Evolutionary conservation across 1,140 invertebrate species (phyloP).

Genomic region (Amyelois transitella): DNA sequence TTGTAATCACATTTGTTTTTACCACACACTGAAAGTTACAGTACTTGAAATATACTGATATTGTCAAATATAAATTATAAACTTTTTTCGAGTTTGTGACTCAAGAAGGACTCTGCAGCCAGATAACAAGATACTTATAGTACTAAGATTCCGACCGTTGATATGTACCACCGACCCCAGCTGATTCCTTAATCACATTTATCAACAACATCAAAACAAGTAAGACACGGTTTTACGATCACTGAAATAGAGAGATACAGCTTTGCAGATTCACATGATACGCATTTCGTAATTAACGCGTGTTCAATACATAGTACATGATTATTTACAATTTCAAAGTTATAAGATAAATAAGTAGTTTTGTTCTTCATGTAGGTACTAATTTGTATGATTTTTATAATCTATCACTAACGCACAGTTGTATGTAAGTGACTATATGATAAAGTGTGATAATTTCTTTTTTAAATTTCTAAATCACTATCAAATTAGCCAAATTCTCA

Average conservation of each 20-base stretch:
- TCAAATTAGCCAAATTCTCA: background rate
- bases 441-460: background rate
- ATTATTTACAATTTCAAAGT: background rate
- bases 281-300: slow-evolving; percentile 5
- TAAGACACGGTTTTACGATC: slow-evolving; percentile 32
- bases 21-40: too few species aligned
- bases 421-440: background rate
- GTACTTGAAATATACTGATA: too few species aligned
- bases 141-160: slow-evolving; percentile 65
- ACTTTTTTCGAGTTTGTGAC: background rate
- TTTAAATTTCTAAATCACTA: background rate
- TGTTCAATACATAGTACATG: background rate
- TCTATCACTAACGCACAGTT: background rate
- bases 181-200: slow-evolving; percentile 69
- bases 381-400: background rate
- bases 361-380: background rate
- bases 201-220: slow-evolving; percentile 73
- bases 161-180: slow-evolving; percentile 63
- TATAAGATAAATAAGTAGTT: background rate
- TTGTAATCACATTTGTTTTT: too few species aligned
- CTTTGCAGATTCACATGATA: slow-evolving; percentile 16
- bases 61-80: too few species aligned
- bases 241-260: background rate
- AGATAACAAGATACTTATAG: slow-evolving; percentile 71
- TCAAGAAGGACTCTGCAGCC: slow-evolving; percentile 19